Conservation (phyloP, 2,113 vertebrate species). For the Lepisosteus oculatus region DNA sequence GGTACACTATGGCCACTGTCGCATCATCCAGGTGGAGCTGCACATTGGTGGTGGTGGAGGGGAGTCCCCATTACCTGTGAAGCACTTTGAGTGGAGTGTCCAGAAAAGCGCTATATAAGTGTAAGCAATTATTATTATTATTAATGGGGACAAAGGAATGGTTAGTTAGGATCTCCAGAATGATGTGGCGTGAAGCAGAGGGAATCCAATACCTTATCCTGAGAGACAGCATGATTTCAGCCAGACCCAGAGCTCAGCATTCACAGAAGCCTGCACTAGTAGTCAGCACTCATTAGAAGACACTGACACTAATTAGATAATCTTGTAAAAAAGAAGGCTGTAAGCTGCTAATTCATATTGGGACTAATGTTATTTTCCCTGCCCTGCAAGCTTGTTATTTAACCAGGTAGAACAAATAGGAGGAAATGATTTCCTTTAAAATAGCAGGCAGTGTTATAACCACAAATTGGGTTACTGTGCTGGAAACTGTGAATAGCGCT, state of each 20-base stretch:
- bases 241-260: background rate
- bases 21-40: too few relatives aligned
- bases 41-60: too few relatives aligned
- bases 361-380: slow-evolving; percentile 34
- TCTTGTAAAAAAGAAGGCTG: slow-evolving; percentile 45
- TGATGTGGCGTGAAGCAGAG: slow-evolving; percentile 30
- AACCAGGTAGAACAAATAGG: background rate
- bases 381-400: slow-evolving; percentile 16
- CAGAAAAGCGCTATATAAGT: too few relatives aligned
- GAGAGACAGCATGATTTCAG: slow-evolving; percentile 30
- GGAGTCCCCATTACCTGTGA: too few relatives aligned
- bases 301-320: slow-evolving; percentile 43
- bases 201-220: slow-evolving; percentile 44
- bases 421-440: slow-evolving; percentile 5
- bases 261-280: slow-evolving; percentile 14
- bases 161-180: slow-evolving; percentile 33
- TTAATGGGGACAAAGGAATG: background rate
- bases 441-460: slow-evolving; percentile 24
- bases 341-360: slow-evolving; percentile 38
- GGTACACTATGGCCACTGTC: too few relatives aligned
- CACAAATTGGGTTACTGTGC: slow-evolving; percentile 34
- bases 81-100: too few relatives aligned
- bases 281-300: slow-evolving; percentile 42
- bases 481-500: background rate
- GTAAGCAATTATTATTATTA: too few relatives aligned